These are phyloP conservation scores for Solenopsis fugax DNA, from an alignment of 1,140 invertebrate species.

Conservation along the genomic window DNA sequence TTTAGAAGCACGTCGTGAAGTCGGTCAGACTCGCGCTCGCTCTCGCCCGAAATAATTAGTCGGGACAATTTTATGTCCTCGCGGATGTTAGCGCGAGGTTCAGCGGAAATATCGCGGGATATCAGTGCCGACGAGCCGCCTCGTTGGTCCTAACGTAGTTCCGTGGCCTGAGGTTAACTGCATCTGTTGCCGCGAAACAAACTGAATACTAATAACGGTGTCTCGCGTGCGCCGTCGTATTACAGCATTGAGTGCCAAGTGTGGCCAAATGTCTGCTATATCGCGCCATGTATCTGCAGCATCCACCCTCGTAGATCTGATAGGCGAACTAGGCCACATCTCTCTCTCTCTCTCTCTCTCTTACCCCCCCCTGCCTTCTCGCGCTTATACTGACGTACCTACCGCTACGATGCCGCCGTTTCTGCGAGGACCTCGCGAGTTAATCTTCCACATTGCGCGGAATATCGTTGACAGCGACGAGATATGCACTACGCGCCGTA, in stretches of 20 bases:
- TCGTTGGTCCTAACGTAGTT: conserved; percentile 65
- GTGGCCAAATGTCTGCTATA: conserved; percentile 45
- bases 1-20: conserved; percentile 1
- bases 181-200: conserved; percentile 80
- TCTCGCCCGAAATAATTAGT: conserved; percentile 58
- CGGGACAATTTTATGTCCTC: conserved; percentile 64
- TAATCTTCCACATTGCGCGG: conserved; percentile 51
- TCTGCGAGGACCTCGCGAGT: not conserved
- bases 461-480: conserved; percentile 54
- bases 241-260: conserved; percentile 74
- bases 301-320: conserved; percentile 56
- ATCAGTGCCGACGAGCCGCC: conserved; percentile 60
- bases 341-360: not conserved
- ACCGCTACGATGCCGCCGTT: not conserved
- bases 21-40: conserved; percentile 17
- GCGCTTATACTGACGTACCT: not conserved
- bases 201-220: conserved; percentile 81
- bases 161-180: conserved; percentile 74
- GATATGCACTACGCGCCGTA: conserved; percentile 12
- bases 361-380: not conserved
- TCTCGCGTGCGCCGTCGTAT: conserved; percentile 54
- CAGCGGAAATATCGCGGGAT: conserved; percentile 63
- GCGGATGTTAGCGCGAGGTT: conserved; percentile 10
- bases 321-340: conserved; percentile 44
- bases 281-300: conserved; percentile 18